A percentile compares a stretch with the other conserved stretches of the same genome.
Evolutionary conservation across 2,797 vertebrate species (phyloP).

Genomic region (Octomys mimax): DNA sequence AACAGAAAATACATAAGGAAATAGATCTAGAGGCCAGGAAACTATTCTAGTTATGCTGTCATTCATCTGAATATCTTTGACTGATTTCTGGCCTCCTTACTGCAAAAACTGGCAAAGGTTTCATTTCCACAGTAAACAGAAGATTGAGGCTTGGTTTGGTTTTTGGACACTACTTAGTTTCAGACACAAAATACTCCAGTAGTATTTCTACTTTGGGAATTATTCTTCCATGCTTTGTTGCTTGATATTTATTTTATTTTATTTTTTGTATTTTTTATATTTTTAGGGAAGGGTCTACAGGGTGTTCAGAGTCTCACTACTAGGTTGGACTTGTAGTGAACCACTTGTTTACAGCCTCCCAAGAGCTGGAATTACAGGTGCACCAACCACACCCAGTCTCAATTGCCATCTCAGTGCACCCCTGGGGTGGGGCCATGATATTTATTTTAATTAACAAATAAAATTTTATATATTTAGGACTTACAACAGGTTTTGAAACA

Average conservation of each 20-base stretch:
- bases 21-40: neutral
- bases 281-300: too few species aligned
- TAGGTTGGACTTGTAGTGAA: too few species aligned
- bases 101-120: neutral
- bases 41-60: neutral
- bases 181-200: neutral
- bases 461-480: neutral
- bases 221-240: neutral
- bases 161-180: neutral
- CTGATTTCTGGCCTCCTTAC: slow-evolving; percentile 21
- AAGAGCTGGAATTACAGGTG: too few species aligned
- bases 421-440: too few species aligned
- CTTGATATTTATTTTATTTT: neutral
- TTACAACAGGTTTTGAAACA: neutral
- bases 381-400: too few species aligned
- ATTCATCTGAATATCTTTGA: slow-evolving; percentile 17
- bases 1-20: neutral
- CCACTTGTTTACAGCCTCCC: too few species aligned
- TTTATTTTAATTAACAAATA: neutral
- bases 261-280: too few species aligned
- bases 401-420: too few species aligned
- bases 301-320: too few species aligned
- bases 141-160: neutral
- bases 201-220: neutral
- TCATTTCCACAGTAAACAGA: slow-evolving; percentile 2